These are phyloP conservation scores for Myanophis thanlyinensis DNA, from an alignment of 2,113 vertebrate genomes.

Conservation along the genomic window DNA sequence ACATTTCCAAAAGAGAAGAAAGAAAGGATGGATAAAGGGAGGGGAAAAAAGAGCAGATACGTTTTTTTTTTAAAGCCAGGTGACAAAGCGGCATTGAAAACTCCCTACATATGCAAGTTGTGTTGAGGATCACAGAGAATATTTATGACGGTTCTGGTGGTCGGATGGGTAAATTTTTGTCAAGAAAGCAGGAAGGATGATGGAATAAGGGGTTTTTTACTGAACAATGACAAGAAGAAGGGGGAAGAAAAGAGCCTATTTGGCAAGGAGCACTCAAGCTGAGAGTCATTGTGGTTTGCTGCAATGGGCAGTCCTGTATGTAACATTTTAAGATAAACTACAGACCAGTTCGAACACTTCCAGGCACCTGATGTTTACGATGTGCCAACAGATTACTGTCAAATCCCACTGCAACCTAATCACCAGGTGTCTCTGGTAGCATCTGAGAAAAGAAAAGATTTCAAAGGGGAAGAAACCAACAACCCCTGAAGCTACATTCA, in stretches of 20 bases:
- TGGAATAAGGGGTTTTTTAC: slow-evolving; percentile 9
- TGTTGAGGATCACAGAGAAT: slow-evolving; percentile 20
- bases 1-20: slow-evolving; percentile 22
- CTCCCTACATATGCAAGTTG: slow-evolving; percentile 1
- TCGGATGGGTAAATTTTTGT: slow-evolving; percentile 8
- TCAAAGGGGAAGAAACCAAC: not conserved
- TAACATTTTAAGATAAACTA: slow-evolving; percentile 46
- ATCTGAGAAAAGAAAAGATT: slow-evolving; percentile 15
- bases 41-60: not conserved
- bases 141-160: slow-evolving; percentile 1
- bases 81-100: slow-evolving; percentile 2
- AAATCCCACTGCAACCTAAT: slow-evolving; percentile 45
- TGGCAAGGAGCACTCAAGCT: slow-evolving; percentile 29
- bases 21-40: slow-evolving; percentile 1
- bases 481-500: slow-evolving; percentile 18
- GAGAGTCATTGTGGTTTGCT: not conserved
- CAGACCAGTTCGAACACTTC: slow-evolving; percentile 41
- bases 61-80: not conserved
- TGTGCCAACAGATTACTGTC: slow-evolving; percentile 50
- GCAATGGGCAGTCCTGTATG: slow-evolving; percentile 22
- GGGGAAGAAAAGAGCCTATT: not conserved
- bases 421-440: slow-evolving; percentile 42
- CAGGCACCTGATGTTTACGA: slow-evolving; percentile 27
- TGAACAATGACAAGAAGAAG: not conserved
- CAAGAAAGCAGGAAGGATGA: slow-evolving; percentile 9